Base-by-base conservation (phyloP, 2,888 invertebrate species). In the Dyspetes luteomarginatus region DNA sequence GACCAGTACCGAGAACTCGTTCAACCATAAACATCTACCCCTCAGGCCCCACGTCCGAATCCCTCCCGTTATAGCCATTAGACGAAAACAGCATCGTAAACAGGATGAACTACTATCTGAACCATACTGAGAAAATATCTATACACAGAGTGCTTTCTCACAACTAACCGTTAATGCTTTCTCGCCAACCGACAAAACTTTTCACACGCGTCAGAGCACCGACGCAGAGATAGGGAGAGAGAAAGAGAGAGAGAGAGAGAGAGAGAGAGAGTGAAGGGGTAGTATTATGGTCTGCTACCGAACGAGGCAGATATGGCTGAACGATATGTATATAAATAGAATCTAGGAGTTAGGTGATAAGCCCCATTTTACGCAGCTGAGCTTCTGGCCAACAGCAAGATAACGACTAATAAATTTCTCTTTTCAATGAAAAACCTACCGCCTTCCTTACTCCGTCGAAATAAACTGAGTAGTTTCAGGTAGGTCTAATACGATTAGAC, bases 121-220 rank as follows among this genome's bases (percentile, higher is more conserved):
- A 28, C 56, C 50, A 12, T 55, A 17, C 15, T 26, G 22, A n/a
- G n/a, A n/a, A n/a, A n/a, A 22, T 45, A 24, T 17, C 12, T 56
- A 24, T 56, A 30, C 17, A 56, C 22, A 12, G 19, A 30, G 45
- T 50, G 67, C 74, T 48, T 48, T 65, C 30, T 67, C 67, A 60
- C 75, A 24, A 24, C 15, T 22, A 58, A 45, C 65, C 65, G 74
- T 64, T 67, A 48, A 24, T 45, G 43, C 62, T 55, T 62, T 64
- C 52, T 52, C 64, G 28, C 50, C 60, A 72, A 22, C 50, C 50
- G 50, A 60, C 60, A 50, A 72, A 72, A 60, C 36, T 60, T 72
- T 67, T 36, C 15, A 36, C 50, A 60, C 22, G 24, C 36, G 74
- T 19, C 48, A 67, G 45, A 24, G 56, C 56, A n/a, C n/a, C n/a